Evolutionary conservation across 2,113 vertebrate genomes (phyloP).

Genomic region (Zeus faber): DNA sequence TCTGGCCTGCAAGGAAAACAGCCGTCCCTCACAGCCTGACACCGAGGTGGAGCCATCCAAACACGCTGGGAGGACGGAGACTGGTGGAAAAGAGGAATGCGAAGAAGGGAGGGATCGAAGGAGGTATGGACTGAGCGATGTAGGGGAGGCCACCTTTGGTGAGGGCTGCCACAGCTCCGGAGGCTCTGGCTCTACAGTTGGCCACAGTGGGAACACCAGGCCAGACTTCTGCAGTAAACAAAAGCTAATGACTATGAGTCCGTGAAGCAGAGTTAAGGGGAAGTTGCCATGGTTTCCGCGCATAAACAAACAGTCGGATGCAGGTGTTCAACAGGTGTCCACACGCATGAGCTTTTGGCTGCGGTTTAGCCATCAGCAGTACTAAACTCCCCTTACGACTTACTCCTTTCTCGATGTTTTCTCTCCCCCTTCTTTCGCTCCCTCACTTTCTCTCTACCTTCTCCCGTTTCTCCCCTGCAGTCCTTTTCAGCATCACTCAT

Average conservation of each 20-base stretch:
- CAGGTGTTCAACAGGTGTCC: constrained; percentile 56
- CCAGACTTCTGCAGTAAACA: constrained; percentile 31
- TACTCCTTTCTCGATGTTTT: constrained; percentile 1
- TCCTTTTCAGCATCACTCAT: constrained; percentile 60
- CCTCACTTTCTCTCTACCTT: constrained; percentile 16
- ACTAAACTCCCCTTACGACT: constrained; percentile 29
- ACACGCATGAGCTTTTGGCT: constrained; percentile 39
- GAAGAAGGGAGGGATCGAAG: constrained; percentile 10
- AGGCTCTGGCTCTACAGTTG: background rate
- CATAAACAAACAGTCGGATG: constrained; percentile 37
- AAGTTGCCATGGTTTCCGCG: constrained; percentile 34
- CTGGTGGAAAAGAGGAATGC: constrained; percentile 62
- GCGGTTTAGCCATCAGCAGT: constrained; percentile 17
- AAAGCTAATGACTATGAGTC: constrained; percentile 48
- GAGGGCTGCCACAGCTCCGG: constrained; percentile 20
- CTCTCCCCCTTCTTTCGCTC: constrained; percentile 8
- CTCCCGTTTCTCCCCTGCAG: constrained; percentile 11
- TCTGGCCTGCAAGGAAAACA: constrained; percentile 70
- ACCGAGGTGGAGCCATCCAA: constrained; percentile 67
- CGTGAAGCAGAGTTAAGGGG: constrained; percentile 22
- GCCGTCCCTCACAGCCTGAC: constrained; percentile 67
- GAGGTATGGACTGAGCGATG: constrained; percentile 27
- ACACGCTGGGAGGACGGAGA: constrained; percentile 58
- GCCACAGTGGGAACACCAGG: constrained; percentile 36
- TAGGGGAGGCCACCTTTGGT: constrained; percentile 59